Percentiles rank a stretch among this genome's conserved stretches.
These are phyloP conservation scores for Zaprionus camerounensis DNA, from an alignment of 1,140 invertebrate species.

Conservation along the genomic window DNA sequence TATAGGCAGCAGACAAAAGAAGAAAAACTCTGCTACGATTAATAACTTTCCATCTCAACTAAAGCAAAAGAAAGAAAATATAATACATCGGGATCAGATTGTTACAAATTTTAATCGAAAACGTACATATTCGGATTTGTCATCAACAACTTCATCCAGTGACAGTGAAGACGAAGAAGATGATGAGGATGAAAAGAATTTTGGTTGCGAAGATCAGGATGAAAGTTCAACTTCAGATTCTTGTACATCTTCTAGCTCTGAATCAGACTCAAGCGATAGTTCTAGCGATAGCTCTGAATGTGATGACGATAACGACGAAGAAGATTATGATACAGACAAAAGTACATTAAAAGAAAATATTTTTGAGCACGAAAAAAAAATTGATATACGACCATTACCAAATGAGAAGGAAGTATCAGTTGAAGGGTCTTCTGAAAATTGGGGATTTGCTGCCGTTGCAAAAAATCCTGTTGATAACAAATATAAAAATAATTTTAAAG, in stretches of 20 bases:
- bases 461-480: conserved; percentile 85
- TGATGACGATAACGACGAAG: conserved; percentile 79
- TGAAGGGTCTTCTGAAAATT: conserved; percentile 86
- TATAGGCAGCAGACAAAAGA: conserved; percentile 49
- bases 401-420: conserved; percentile 41
- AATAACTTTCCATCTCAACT: conserved; percentile 52
- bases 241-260: conserved; percentile 85
- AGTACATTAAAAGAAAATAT: conserved; percentile 76
- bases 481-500: conserved; percentile 57
- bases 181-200: conserved; percentile 67
- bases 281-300: conserved; percentile 81
- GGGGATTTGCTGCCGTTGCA: conserved; percentile 91
- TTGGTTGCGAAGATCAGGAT: conserved; percentile 73
- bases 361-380: conserved; percentile 66
- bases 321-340: conserved; percentile 75
- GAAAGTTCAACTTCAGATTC: conserved; percentile 79
- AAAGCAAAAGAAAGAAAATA: conserved; percentile 55
- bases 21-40: conserved; percentile 36
- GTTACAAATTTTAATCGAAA: conserved; percentile 61
- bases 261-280: conserved; percentile 76
- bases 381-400: conserved; percentile 38
- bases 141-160: conserved; percentile 76
- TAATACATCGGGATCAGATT: conserved; percentile 55
- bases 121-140: conserved; percentile 76
- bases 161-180: conserved; percentile 83